These are phyloP conservation scores for Amblyjoppa fuscipennis DNA, from an alignment of 2,888 invertebrate genomes.

Conservation along the genomic window DNA sequence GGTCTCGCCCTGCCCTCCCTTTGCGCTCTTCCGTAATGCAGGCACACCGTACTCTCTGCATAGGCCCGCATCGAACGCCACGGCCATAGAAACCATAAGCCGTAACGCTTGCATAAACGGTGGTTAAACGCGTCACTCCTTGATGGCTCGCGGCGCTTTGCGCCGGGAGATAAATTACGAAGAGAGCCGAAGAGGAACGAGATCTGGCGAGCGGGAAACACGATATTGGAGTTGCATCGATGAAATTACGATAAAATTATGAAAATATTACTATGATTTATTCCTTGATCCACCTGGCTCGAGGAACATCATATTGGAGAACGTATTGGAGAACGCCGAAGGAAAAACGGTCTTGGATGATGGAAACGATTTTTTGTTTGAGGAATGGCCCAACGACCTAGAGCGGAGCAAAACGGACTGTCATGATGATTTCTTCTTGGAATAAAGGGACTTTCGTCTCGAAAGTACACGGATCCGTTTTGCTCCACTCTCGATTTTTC, in stretches of 20 bases:
- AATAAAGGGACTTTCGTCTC: too few relatives aligned
- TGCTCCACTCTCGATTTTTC: neutral
- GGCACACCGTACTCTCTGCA: neutral
- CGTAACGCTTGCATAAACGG: constrained; percentile 48
- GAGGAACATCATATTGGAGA: too few relatives aligned
- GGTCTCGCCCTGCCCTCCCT: constrained; percentile 4
- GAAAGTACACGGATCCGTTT: neutral
- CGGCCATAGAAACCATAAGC: constrained; percentile 29
- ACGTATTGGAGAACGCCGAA: too few relatives aligned
- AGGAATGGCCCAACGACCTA: too few relatives aligned
- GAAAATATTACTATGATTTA: neutral
- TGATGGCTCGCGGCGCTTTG: constrained; percentile 3
- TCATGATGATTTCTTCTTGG: too few relatives aligned
- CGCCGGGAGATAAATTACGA: neutral
- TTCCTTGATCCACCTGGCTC: too few relatives aligned
- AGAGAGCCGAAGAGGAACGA: neutral
- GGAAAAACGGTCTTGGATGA: too few relatives aligned
- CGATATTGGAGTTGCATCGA: constrained; percentile 4
- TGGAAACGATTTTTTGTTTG: too few relatives aligned
- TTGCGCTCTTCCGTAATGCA: neutral
- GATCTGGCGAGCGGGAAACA: neutral
- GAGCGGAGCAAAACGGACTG: too few relatives aligned
- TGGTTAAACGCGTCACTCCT: constrained; percentile 40
- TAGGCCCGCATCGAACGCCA: constrained; percentile 13
- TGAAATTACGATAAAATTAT: constrained; percentile 5